These are phyloP conservation scores for Yasuhikotakia modesta DNA, from an alignment of 2,797 vertebrate genomes.

Conservation along the genomic window DNA sequence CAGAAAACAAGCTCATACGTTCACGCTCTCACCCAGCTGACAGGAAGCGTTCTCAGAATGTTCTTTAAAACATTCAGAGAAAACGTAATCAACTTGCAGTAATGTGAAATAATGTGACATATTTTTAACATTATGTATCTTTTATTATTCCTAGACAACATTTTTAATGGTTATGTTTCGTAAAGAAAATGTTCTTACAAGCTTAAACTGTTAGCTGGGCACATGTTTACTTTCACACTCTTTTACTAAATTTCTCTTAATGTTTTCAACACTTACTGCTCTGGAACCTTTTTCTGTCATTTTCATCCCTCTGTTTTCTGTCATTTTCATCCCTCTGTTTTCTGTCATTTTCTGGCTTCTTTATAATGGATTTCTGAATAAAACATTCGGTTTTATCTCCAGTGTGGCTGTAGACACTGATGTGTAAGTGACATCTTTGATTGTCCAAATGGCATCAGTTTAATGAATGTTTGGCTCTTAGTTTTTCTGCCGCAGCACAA, in stretches of 20 bases:
- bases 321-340: conserved; percentile 27
- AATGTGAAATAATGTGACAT: no score
- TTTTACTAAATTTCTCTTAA: conserved; percentile 8
- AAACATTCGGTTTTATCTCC: conserved; percentile 20
- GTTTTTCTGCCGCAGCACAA: conserved; percentile 11
- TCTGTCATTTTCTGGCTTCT: neutral
- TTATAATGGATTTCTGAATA: conserved; percentile 21
- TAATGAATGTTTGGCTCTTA: conserved; percentile 23
- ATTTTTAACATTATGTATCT: no score
- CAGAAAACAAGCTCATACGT: conserved; percentile 59
- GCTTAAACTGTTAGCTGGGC: no score
- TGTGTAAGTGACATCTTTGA: conserved; percentile 14
- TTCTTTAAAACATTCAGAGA: no score
- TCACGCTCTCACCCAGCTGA: neutral
- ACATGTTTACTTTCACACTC: neutral
- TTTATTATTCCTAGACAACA: no score
- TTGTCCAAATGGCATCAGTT: conserved; percentile 19
- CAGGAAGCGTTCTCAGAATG: no score
- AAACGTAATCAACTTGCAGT: no score
- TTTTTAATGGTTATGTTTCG: no score
- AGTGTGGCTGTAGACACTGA: neutral
- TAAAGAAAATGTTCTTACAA: no score
- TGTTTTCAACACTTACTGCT: conserved; percentile 24
- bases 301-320: conserved; percentile 24
- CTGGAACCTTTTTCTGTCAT: conserved; percentile 4